phyloP scores from a whole-genome alignment of 2,113 vertebrate genomes.

The Cygnus buccinator region DNA sequence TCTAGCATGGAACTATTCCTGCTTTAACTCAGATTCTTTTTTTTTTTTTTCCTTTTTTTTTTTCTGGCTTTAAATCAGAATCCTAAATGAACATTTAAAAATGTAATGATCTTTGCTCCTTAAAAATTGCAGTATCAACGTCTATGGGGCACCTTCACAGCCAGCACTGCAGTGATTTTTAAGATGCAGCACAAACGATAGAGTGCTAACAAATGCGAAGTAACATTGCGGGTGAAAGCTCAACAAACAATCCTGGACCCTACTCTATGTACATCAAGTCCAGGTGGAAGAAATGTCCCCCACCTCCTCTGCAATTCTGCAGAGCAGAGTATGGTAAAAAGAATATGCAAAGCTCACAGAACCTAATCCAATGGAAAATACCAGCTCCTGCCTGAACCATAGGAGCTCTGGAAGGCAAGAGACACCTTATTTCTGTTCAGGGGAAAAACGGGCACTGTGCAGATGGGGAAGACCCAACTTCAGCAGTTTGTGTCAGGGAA shows the following conservation, averaged over 20 bases:
- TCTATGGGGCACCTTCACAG: conserved; percentile 64
- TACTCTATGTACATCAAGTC: background rate
- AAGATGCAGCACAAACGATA: conserved; percentile 60
- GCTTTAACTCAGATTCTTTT: conserved; percentile 19
- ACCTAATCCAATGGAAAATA: conserved; percentile 66
- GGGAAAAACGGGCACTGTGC: conserved; percentile 63
- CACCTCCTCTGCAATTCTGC: conserved; percentile 26
- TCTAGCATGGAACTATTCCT: conserved; percentile 31
- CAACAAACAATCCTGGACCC: conserved; percentile 16
- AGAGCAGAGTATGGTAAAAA: conserved; percentile 45
- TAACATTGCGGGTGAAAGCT: conserved; percentile 41
- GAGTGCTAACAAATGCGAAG: conserved; percentile 29
- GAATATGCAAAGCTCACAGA: conserved; percentile 26
- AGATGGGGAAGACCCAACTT: conserved; percentile 74
- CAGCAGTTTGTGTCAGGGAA: conserved; percentile 70
- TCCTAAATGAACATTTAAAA: conserved; percentile 61
- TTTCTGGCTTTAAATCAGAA: conserved; percentile 64
- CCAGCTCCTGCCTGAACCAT: conserved; percentile 30
- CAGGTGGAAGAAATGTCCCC: conserved; percentile 18
- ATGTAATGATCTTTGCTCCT: conserved; percentile 63
- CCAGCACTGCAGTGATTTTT: conserved; percentile 60
- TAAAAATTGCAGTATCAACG: conserved; percentile 68
- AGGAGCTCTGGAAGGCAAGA: conserved; percentile 40
- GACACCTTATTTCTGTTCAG: conserved; percentile 61
- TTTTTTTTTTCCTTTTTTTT: conserved; percentile 11